Evolutionary conservation across 2,113 vertebrate species (phyloP), one percentile per base, ranked within the genome.

Genomic region (Cavia porcellus): DNA sequence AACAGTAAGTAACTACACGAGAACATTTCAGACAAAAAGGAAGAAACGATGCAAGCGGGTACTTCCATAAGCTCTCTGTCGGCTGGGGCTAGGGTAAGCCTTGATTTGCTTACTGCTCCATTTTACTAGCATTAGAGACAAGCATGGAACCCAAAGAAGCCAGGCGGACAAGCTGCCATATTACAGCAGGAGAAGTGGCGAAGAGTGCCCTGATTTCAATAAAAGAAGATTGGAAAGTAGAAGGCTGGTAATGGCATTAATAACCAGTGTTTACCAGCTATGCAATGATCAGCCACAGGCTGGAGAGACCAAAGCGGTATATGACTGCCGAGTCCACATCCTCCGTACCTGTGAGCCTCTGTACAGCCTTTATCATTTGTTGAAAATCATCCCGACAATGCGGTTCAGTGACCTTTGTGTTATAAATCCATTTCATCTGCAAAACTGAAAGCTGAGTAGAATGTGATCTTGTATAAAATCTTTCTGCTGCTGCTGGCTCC

Each of bases 341-440:
- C 68, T 96, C 96, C 91, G 83, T 97, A 92, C 97, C 98, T 92
- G 52, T 88, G 92, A 97, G 88, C 87, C 85, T 98, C 97, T 91
- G 98, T 97, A 97, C 97, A 97, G 96, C 96, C 97, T 98, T 86
- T 97, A 89, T 96, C 98, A 97, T 98, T 98, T 98, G 94, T 97
- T 97, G 96, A 96, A 98, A 98, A 98, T 92, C 92, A 50, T 97
- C 98, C 98, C 42, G 3, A 96, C 97, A 96, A 90, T 97, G 92
- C 57, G 93, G 96, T 97, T 97, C 90, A 97, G 82, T 96, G 93
- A 97, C 94, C 96, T 96, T 95, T n/a, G 25, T 97, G 94, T 85
- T 97, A 80, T 91, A 97, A 98, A 97, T 97, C 97, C 92, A 97
- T 97, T 97, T 95, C 38, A n/a, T 68, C 22, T 97, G 97, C 83